Conservation (phyloP, 2,888 invertebrate genomes). For the Pammene fasciana region DNA sequence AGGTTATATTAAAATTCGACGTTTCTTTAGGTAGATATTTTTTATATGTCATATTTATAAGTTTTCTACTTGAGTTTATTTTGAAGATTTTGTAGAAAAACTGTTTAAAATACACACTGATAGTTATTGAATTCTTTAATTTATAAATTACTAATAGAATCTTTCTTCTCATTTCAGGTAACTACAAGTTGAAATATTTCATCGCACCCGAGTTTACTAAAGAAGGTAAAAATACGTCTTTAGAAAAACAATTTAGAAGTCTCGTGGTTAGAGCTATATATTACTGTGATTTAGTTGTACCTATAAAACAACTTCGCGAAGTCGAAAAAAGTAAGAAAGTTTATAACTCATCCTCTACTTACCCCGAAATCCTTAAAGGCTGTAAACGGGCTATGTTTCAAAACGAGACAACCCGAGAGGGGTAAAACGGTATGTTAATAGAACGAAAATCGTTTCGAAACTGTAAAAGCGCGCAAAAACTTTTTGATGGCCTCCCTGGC, state of each 20-base stretch:
- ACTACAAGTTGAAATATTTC: slow-evolving; percentile 24
- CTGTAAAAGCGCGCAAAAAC: slow-evolving; percentile 70
- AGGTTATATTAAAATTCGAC: not conserved
- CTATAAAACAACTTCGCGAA: slow-evolving; percentile 44
- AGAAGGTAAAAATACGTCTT: slow-evolving; percentile 9
- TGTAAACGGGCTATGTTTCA: slow-evolving; percentile 62
- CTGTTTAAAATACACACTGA: too few species aligned
- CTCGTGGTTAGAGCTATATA: slow-evolving; percentile 7
- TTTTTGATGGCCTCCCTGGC: slow-evolving; percentile 67
- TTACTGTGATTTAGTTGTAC: slow-evolving; percentile 20
- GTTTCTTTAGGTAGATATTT: too few species aligned
- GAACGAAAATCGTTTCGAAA: slow-evolving; percentile 69
- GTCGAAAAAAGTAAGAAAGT: slow-evolving; percentile 45
- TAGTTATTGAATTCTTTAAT: not conserved
- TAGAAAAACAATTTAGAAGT: not conserved
- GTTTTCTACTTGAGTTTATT: too few species aligned
- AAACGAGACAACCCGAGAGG: slow-evolving; percentile 65
- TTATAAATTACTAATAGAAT: not conserved
- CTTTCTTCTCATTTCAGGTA: slow-evolving; percentile 61
- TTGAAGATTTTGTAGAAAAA: too few species aligned
- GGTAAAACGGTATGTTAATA: slow-evolving; percentile 72
- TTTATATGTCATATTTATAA: too few species aligned
- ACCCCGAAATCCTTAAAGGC: slow-evolving; percentile 39
- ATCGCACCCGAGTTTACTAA: not conserved
- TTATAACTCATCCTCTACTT: slow-evolving; percentile 43